phyloP scores from a whole-genome alignment of 2,113 vertebrate species.

The Promerops cafer region DNA sequence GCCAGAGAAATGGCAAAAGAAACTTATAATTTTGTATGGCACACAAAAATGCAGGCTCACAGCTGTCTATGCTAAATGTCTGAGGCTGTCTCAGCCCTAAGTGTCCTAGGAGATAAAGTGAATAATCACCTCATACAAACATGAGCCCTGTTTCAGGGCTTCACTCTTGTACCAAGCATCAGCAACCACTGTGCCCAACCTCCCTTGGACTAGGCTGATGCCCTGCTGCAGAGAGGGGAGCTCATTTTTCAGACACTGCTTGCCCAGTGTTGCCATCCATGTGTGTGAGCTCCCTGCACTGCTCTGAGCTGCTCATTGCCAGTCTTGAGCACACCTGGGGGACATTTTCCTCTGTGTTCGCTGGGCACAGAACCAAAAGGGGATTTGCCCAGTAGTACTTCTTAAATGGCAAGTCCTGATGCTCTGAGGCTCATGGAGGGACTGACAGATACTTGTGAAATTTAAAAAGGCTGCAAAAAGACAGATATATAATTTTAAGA shows the following conservation, averaged over 20 bases:
- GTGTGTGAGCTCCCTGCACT: background rate
- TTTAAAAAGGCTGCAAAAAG: background rate
- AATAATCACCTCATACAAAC: background rate
- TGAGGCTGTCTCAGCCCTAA: background rate
- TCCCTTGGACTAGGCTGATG: background rate
- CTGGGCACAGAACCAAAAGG: background rate
- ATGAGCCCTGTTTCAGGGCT: background rate
- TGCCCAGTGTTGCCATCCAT: background rate
- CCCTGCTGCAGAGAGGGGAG: background rate
- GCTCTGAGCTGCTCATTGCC: background rate
- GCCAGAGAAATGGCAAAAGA: background rate
- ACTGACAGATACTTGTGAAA: background rate
- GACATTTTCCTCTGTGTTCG: background rate
- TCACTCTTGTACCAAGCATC: background rate
- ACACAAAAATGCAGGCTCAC: background rate
- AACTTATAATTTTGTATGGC: background rate
- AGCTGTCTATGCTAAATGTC: background rate
- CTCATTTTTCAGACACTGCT: background rate
- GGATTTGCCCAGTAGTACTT: background rate
- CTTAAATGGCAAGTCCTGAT: background rate
- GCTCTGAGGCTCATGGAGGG: background rate
- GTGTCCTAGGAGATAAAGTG: background rate
- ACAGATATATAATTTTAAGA: background rate
- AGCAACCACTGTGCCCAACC: background rate
- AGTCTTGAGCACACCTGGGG: background rate